Evolutionary conservation across 2,888 invertebrate genomes (phyloP).

Genomic region (Xanthorhoe spadicearia): DNA sequence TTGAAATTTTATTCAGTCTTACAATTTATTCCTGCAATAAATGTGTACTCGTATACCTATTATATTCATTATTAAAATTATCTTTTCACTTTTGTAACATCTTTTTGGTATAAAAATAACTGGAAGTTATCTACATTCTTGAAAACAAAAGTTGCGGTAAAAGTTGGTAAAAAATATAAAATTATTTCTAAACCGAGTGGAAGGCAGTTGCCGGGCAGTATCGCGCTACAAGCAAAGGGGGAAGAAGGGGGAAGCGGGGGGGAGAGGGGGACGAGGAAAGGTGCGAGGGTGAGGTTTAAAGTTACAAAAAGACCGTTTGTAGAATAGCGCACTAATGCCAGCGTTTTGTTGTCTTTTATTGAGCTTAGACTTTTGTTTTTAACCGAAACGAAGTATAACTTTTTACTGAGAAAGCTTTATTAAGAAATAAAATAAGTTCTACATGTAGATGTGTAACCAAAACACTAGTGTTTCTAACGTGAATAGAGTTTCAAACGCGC

Average conservation of each 20-base stretch:
- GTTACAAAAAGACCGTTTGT: background rate
- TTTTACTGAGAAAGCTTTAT: too few relatives aligned
- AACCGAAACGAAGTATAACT: background rate
- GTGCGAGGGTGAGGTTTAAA: background rate
- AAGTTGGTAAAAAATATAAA: background rate
- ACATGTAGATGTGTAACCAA: too few relatives aligned
- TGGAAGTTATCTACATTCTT: background rate
- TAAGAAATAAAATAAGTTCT: too few relatives aligned
- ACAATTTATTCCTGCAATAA: background rate
- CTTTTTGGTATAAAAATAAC: background rate
- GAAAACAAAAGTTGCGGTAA: background rate
- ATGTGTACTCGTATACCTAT: background rate
- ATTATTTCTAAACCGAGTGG: conserved; percentile 2
- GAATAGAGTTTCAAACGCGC: too few relatives aligned
- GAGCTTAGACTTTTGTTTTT: background rate
- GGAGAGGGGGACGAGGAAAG: background rate
- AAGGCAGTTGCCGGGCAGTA: conserved; percentile 2
- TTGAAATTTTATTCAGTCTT: background rate
- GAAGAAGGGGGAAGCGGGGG: background rate
- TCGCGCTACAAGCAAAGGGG: background rate
- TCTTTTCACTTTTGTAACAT: background rate
- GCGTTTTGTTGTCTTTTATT: background rate
- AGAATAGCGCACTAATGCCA: background rate
- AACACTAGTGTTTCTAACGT: too few relatives aligned
- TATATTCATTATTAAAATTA: background rate